Evolutionary conservation across 2,888 invertebrate genomes (phyloP).

Genomic region (Notodonta dromedarius): DNA sequence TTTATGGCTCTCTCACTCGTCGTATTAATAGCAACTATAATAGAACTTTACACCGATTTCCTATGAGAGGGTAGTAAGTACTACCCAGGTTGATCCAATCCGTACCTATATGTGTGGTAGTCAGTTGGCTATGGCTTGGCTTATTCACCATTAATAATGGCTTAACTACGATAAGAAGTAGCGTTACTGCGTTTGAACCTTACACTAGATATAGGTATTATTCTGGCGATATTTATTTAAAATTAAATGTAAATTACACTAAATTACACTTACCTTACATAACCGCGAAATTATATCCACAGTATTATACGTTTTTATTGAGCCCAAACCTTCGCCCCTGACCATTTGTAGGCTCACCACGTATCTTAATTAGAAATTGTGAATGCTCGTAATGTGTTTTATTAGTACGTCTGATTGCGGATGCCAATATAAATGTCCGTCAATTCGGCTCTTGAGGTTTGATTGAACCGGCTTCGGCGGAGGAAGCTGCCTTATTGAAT

Average conservation of each 20-base stretch:
- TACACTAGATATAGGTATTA: too few relatives aligned
- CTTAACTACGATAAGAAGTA: too few relatives aligned
- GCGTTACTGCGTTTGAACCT: too few relatives aligned
- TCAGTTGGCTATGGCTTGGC: too few relatives aligned
- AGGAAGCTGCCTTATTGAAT: constrained; percentile 50
- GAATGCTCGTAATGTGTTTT: constrained; percentile 53
- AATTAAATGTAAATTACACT: not conserved
- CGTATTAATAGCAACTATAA: too few relatives aligned
- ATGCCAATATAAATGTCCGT: constrained; percentile 47
- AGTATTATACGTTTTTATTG: constrained; percentile 2
- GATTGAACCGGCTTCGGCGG: constrained; percentile 49
- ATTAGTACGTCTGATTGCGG: constrained; percentile 55
- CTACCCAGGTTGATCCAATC: too few relatives aligned
- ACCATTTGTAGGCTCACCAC: constrained; percentile 26
- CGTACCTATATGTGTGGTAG: too few relatives aligned
- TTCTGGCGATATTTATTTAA: too few relatives aligned
- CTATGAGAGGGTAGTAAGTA: too few relatives aligned
- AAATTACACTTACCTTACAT: not conserved
- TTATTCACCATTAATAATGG: too few relatives aligned
- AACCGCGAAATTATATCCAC: not conserved
- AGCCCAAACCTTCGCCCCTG: constrained; percentile 11
- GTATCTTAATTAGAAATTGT: constrained; percentile 57
- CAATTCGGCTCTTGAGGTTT: constrained; percentile 36
- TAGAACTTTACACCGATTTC: too few relatives aligned
- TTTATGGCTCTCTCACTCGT: too few relatives aligned